Conservation (phyloP, 2,888 invertebrate genomes). For the Acheta domesticus region DNA sequence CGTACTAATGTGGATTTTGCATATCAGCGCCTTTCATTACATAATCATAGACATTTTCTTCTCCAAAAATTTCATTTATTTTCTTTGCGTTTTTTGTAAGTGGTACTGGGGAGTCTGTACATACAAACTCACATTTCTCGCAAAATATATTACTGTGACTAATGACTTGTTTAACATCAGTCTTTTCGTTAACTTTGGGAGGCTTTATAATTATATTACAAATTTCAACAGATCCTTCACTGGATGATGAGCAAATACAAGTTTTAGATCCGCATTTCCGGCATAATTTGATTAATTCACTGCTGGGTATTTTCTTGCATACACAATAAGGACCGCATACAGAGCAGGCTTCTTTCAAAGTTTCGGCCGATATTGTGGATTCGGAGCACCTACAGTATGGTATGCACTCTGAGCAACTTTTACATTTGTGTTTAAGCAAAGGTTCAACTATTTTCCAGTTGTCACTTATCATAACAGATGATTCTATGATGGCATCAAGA, state of each 20-base stretch:
- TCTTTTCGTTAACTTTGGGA: too few species aligned
- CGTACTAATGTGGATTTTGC: too few species aligned
- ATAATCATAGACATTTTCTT: too few species aligned
- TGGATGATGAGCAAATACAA: not conserved
- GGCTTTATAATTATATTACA: not conserved
- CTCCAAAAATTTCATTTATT: too few species aligned
- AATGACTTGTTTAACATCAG: too few species aligned
- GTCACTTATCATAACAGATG: not conserved
- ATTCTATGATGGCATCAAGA: too few species aligned
- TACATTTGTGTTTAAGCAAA: not conserved
- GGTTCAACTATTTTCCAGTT: not conserved
- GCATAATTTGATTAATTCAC: not conserved
- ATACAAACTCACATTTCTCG: too few species aligned
- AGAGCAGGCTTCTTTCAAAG: not conserved
- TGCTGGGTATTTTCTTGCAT: not conserved
- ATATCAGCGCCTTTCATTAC: too few species aligned
- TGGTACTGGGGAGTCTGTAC: too few species aligned
- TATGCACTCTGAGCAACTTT: not conserved
- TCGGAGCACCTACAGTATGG: not conserved
- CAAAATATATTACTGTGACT: too few species aligned
- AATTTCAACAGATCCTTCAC: not conserved
- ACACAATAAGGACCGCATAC: not conserved
- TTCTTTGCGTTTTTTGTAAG: too few species aligned
- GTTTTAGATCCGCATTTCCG: not conserved
- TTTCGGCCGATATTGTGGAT: not conserved